Evolutionary conservation across 2,797 vertebrate species (phyloP), one percentile per base, ranked within the genome.

Genomic region (Ptychobarbus kaznakovi): DNA sequence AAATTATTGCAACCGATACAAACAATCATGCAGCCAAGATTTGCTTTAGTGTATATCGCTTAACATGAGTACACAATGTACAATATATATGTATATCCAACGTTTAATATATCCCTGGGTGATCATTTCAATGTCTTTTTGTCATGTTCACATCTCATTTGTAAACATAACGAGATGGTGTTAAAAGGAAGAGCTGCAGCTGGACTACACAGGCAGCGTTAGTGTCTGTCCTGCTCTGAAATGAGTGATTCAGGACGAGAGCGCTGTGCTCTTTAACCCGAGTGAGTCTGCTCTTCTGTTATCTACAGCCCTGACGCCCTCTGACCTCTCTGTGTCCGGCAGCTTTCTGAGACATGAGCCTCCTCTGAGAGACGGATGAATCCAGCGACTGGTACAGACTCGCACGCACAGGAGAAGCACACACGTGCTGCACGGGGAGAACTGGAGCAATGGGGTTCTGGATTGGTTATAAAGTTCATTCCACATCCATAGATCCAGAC

Each of bases 211-310:
- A 3, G n/a, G n/a, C n/a, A n/a, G 18, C 2, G n/a, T 38, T n/a
- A 20, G 35, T 42, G 44, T 72, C 20, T 38, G 58, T n/a, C 51
- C 18, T 7, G 53, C 32, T 46, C 18, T 70, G 8, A 25, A 82
- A 73, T 49, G 25, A 53, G 85, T 86, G 86, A 86, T 61, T 61
- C 56, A 88, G 69, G 82, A 22, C 86, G 66, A 65, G 76, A 65
- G 76, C 8, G 49, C 82, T 40, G 76, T 49, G 40, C 68, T 53
- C 63, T 78, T 80, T 79, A 76, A 81, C 77, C 38, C 13, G 2
- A 18, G 42, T 28, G 8, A 49, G 40, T 56, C 18, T 56, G 18
- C 7, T 85, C 77, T 72, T 20, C 73, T 77, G 25, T 68, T 63
- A 53, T 75, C 79, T 83, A 38, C 53, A 44, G 63, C 82, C 40